Base-by-base conservation (phyloP, 2,888 invertebrate genomes). In the Morpho achilles region DNA sequence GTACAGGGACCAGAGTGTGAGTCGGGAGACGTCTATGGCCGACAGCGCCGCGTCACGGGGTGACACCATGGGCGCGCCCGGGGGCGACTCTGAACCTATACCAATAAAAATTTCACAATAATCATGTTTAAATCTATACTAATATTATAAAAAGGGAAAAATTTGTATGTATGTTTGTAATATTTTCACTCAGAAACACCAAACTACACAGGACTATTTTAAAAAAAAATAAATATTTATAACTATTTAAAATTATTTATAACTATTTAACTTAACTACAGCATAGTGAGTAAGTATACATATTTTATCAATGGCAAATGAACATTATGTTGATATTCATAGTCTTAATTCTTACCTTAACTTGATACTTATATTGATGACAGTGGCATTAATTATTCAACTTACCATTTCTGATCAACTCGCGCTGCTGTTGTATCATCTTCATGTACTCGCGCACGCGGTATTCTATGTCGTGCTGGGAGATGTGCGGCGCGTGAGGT, bases 1-100 rank as follows among this genome's bases (percentile, higher is more conserved):
- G 85, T 96, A 96, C 73, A 96, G 92, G 66, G 95, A 96, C 96
- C 96, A 96, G 32, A 97, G 89, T 0, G 95, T 94, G 67, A 96
- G 92, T 60, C 96, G 93, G 1, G 95, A 94, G 87, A 96, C 93
- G 77, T 96, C 96, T 60, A 95, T 85, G 8, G 94, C 94, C 67
- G 93, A 94, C 56, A 96, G 86, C 0, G 92, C 85, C 1, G 77
- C 89, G 75, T 84, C 91, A 73, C 92, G 74, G 0, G 86, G 82
- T 64, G 92, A 71, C 89, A 92, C 72, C 90, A 93, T 76, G 69
- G 92, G 75, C 80, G 90, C 71, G 75, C 91, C 75, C 59, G 92
- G 84, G 0, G 87, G 87, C 22, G 91, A 88, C 66, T 87, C 87
- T 0, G 91, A 87, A 45, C 84, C 89, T 86, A 69, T 6, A 55